These are phyloP conservation scores for Acrobasis suavella DNA, from an alignment of 2,888 invertebrate species.

Conservation along the genomic window DNA sequence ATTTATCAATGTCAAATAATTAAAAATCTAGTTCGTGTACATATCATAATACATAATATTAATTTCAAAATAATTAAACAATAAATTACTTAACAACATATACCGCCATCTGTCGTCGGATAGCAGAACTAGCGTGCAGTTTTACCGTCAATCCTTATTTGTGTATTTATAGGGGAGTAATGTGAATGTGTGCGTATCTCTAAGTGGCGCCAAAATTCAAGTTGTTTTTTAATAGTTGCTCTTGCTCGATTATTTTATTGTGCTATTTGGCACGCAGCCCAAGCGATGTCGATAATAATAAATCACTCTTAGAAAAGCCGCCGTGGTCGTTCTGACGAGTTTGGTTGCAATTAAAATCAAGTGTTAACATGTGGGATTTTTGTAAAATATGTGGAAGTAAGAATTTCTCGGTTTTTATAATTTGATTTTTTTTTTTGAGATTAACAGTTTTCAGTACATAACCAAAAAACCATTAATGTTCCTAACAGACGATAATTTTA, in stretches of 20 bases:
- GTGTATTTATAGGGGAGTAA: conserved; percentile 31
- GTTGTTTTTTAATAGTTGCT: conserved; percentile 20
- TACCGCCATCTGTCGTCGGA: conserved; percentile 54
- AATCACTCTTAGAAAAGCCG: conserved; percentile 15
- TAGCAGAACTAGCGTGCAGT: conserved; percentile 47
- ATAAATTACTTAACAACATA: not conserved
- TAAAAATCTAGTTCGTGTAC: no score
- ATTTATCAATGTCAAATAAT: no score
- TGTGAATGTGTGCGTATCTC: conserved; percentile 54
- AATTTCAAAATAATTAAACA: not conserved
- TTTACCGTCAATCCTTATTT: conserved; percentile 50
- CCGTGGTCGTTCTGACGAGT: conserved; percentile 31
- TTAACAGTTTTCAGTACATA: no score
- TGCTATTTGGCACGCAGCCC: conserved; percentile 8
- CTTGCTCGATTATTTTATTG: conserved; percentile 4
- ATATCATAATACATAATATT: not conserved
- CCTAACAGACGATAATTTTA: no score
- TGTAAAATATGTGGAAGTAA: no score
- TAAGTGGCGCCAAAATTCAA: conserved; percentile 27
- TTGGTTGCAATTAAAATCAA: no score
- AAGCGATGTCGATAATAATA: conserved; percentile 11
- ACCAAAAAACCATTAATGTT: no score
- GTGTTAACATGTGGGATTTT: no score
- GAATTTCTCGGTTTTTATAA: no score
- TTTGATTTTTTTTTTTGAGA: no score